Evolutionary conservation across 2,797 vertebrate species (phyloP).

Genomic region (Syngnathus rostellatus): DNA sequence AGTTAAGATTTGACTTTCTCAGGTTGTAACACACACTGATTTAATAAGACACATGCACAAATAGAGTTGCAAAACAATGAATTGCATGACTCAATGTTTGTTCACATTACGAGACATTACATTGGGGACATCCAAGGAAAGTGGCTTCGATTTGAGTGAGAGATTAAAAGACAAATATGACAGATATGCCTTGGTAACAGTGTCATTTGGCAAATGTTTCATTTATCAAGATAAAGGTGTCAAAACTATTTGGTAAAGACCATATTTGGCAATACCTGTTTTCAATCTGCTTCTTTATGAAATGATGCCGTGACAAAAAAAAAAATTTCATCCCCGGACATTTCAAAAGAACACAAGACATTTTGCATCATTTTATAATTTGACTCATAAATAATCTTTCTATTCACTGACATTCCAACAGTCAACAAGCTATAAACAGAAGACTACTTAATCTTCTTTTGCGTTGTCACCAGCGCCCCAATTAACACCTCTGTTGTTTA

Average conservation of each 20-base stretch:
- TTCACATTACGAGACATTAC: conserved; percentile 6
- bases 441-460: conserved; percentile 14
- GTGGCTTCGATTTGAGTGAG: neutral
- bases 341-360: conserved; percentile 14
- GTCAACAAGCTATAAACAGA: neutral
- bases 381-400: conserved; percentile 12
- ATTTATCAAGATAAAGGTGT: no score
- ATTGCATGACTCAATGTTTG: conserved; percentile 10
- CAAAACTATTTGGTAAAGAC: neutral
- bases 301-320: conserved; percentile 11
- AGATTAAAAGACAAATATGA: no score
- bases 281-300: conserved; percentile 6
- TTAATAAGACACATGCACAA: conserved; percentile 11
- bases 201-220: no score
- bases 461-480: conserved; percentile 8
- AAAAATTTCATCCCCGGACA: conserved; percentile 12
- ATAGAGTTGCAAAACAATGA: conserved; percentile 5
- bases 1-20: conserved; percentile 17
- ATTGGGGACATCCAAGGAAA: neutral
- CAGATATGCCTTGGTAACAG: no score
- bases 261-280: neutral
- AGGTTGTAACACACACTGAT: conserved; percentile 8
- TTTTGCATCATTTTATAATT: conserved; percentile 17
- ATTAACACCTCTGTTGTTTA: conserved; percentile 42
- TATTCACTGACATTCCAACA: conserved; percentile 12